phyloP scores from a whole-genome alignment of 2,113 vertebrate genomes.

The Ochotona curzoniae region DNA sequence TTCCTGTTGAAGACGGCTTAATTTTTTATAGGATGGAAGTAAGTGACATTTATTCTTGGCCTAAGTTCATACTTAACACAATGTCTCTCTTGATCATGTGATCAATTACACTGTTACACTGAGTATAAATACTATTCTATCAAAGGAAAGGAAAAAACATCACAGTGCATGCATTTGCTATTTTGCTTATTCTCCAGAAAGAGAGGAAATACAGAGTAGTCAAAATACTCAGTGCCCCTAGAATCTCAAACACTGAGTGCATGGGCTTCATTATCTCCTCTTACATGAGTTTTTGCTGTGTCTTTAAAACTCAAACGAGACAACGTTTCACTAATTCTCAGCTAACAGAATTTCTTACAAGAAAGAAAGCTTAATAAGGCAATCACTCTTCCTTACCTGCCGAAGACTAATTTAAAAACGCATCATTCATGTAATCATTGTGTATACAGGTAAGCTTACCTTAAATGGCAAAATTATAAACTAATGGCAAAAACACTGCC shows the following conservation, averaged over 20 bases:
- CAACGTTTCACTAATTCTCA: not conserved
- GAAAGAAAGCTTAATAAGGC: not conserved
- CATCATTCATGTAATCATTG: not conserved
- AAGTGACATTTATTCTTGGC: not conserved
- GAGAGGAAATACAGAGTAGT: not conserved
- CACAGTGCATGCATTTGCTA: not conserved
- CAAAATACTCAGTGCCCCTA: not conserved
- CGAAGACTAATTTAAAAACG: not conserved
- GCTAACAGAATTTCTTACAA: not conserved
- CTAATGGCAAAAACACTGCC: not conserved
- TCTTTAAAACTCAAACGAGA: not conserved
- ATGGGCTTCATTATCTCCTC: not conserved
- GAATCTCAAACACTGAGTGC: not conserved
- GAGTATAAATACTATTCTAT: not conserved
- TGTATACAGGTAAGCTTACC: not conserved
- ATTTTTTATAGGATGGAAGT: not conserved
- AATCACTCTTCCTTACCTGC: not conserved
- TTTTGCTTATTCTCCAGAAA: not conserved
- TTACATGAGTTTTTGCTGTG: not conserved
- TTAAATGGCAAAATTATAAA: not conserved
- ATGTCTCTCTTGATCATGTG: not conserved
- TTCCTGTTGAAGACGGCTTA: not conserved
- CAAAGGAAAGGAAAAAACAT: not conserved
- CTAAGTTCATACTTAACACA: not conserved
- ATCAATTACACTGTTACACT: not conserved